A percentile compares a stretch with the other conserved stretches of the same genome.
Evolutionary conservation across 2,113 vertebrate species (phyloP).

Genomic region (Melanotaenia duboulayi): DNA sequence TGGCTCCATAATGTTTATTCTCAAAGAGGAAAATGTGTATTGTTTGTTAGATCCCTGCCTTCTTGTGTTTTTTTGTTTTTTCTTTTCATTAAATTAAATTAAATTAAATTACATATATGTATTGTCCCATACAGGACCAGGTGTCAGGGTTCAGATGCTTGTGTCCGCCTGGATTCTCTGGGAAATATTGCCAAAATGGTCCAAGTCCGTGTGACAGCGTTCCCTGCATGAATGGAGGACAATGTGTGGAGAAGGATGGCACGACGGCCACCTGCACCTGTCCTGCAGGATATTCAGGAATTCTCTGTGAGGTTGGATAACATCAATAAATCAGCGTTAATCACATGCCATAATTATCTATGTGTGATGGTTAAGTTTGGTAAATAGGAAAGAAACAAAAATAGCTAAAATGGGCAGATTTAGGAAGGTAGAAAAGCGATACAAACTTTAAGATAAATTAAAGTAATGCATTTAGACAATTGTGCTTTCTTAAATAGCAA

Average conservation of each 20-base stretch:
- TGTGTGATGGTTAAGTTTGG: background rate
- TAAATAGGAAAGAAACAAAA: background rate
- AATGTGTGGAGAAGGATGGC: slow-evolving; percentile 89
- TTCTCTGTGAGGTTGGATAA: slow-evolving; percentile 91
- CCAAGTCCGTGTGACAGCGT: slow-evolving; percentile 89
- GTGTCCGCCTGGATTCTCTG: slow-evolving; percentile 91
- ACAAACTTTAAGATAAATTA: no score
- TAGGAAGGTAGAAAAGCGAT: no score
- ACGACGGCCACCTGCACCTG: slow-evolving; percentile 89
- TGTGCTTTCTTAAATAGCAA: no score
- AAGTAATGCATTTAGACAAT: no score
- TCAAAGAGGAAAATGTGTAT: background rate
- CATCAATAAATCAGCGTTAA: background rate
- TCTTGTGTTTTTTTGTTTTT: background rate
- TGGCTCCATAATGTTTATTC: background rate
- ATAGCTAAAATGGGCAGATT: no score
- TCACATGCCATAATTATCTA: background rate
- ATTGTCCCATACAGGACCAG: slow-evolving; percentile 84
- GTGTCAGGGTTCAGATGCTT: slow-evolving; percentile 90
- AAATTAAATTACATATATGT: background rate
- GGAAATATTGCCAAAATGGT: slow-evolving; percentile 91
- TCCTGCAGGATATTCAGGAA: slow-evolving; percentile 91
- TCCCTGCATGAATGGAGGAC: slow-evolving; percentile 94
- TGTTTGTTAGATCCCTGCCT: background rate
- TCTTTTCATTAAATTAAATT: background rate